phyloP scores from a whole-genome alignment of 2,888 invertebrate genomes.

The Nectonema munidae region DNA sequence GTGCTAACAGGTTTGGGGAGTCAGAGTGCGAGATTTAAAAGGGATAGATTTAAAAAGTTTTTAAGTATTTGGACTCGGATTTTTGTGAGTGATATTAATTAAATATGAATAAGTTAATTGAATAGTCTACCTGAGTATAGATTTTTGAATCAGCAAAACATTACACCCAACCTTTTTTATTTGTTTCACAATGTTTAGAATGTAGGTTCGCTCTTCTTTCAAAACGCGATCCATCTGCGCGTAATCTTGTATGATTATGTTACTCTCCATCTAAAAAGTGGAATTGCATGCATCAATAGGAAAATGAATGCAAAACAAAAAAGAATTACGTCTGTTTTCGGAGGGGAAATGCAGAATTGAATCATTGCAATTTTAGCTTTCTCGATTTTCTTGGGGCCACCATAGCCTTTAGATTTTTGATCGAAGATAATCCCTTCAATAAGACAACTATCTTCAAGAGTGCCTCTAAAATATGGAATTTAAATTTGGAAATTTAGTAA shows the following conservation, averaged over 20 bases:
- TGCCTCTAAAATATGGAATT: constrained; percentile 31
- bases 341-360: constrained; percentile 95
- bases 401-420: constrained; percentile 46
- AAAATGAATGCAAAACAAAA: not conserved
- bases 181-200: constrained; percentile 85
- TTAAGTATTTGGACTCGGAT: not conserved
- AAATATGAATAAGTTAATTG: constrained; percentile 2
- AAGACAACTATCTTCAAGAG: constrained; percentile 78
- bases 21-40: not conserved
- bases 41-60: constrained; percentile 6
- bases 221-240: constrained; percentile 96
- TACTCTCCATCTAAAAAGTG: constrained; percentile 51
- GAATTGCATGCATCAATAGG: not conserved
- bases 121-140: constrained; percentile 34
- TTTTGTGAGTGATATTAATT: too few species aligned
- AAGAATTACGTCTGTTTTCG: constrained; percentile 62
- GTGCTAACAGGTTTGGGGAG: too few species aligned
- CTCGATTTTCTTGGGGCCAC: constrained; percentile 65
- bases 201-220: constrained; percentile 81
- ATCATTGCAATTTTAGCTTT: constrained; percentile 93
- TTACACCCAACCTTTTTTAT: constrained; percentile 94
- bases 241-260: constrained; percentile 66
- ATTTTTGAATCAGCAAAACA: constrained; percentile 59
- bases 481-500: not conserved
- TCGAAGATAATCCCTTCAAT: constrained; percentile 77